phyloP scores from a whole-genome alignment of 1,140 invertebrate species.

The Drosophila eugracilis region DNA sequence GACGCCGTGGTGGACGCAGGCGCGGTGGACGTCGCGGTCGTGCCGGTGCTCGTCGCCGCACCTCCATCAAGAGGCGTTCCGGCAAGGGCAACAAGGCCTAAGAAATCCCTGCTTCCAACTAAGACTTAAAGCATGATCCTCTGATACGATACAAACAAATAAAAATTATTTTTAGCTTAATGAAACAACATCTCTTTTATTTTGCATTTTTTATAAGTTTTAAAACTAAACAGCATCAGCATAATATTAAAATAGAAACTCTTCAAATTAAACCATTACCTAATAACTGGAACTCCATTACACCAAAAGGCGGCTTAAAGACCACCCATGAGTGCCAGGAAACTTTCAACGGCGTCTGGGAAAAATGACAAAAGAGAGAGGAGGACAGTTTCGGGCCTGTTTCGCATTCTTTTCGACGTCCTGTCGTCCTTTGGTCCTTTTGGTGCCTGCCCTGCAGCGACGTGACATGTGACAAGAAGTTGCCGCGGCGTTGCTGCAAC shows the following conservation, averaged over 20 bases:
- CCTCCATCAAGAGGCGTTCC: constrained; percentile 41
- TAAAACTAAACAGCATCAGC: no score
- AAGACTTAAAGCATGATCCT: constrained; percentile 2
- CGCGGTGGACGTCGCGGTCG: constrained; percentile 49
- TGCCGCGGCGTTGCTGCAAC: constrained; percentile 69
- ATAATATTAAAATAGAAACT: neutral
- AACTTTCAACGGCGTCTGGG: constrained; percentile 11
- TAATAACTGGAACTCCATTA: neutral
- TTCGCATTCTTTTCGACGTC: constrained; percentile 24
- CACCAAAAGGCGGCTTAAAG: constrained; percentile 7
- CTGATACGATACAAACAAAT: constrained; percentile 10
- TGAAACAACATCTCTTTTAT: no score
- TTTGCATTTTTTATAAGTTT: no score
- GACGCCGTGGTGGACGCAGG: constrained; percentile 27
- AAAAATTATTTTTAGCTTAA: constrained; percentile 8
- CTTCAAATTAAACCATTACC: neutral
- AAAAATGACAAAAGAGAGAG: constrained; percentile 17
- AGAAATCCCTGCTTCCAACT: neutral
- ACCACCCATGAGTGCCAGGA: neutral
- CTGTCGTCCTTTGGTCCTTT: constrained; percentile 1
- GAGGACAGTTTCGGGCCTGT: constrained; percentile 20
- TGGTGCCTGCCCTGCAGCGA: constrained; percentile 35
- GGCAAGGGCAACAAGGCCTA: constrained; percentile 49
- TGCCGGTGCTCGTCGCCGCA: constrained; percentile 40
- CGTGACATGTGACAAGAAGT: constrained; percentile 82